Conservation (phyloP, 2,113 vertebrate genomes). For the Chaenogobius annularis region DNA sequence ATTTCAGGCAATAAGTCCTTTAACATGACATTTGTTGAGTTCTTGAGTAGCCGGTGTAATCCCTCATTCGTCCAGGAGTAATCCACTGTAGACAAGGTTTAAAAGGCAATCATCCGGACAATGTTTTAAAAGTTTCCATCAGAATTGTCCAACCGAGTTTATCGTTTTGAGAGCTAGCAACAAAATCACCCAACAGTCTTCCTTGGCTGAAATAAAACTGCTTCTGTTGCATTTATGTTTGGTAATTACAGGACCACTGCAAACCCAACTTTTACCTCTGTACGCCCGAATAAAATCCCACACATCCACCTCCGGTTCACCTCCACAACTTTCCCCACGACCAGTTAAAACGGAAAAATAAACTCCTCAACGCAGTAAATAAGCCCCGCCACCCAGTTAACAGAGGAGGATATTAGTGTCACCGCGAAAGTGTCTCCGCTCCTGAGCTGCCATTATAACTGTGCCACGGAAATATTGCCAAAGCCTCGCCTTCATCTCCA, state of each 20-base stretch:
- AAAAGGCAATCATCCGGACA: too few species aligned
- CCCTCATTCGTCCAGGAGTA: too few species aligned
- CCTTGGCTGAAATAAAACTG: not conserved
- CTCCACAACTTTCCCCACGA: slow-evolving; percentile 33
- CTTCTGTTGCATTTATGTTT: not conserved
- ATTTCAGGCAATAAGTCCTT: too few species aligned
- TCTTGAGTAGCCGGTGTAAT: too few species aligned
- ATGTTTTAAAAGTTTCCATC: not conserved
- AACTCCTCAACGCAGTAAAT: slow-evolving; percentile 29
- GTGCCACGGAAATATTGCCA: slow-evolving; percentile 51
- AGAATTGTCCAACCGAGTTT: not conserved
- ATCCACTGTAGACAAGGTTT: too few species aligned
- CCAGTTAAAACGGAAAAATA: slow-evolving; percentile 6
- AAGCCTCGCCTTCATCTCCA: slow-evolving; percentile 44
- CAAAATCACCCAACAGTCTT: not conserved
- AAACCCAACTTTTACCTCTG: slow-evolving; percentile 5
- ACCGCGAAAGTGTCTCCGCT: slow-evolving; percentile 38
- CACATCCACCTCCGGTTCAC: slow-evolving; percentile 31
- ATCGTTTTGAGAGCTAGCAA: not conserved
- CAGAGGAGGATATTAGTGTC: slow-evolving; percentile 40
- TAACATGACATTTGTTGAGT: too few species aligned
- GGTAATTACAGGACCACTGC: not conserved
- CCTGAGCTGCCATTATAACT: slow-evolving; percentile 53
- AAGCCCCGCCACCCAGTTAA: slow-evolving; percentile 40
- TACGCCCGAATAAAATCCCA: slow-evolving; percentile 4